These are phyloP conservation scores for Mythimna ferrago DNA, from an alignment of 2,888 invertebrate genomes.

Conservation along the genomic window DNA sequence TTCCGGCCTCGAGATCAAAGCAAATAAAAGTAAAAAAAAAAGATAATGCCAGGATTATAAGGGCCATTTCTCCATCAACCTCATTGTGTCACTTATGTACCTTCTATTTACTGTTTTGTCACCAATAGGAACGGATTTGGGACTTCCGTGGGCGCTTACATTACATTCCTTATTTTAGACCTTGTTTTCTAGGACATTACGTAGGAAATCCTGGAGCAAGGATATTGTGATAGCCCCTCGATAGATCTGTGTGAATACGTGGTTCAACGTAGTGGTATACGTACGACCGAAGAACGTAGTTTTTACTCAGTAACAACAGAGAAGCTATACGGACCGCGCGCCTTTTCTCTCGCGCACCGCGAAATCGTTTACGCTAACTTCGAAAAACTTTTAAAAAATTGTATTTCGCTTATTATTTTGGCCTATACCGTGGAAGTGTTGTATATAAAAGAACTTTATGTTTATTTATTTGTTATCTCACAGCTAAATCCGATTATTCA, in stretches of 20 bases:
- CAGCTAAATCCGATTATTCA: conserved; percentile 70
- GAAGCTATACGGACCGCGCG: conserved; percentile 83
- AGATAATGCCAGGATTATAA: conserved; percentile 18
- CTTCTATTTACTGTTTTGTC: conserved; percentile 67
- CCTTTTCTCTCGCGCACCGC: conserved; percentile 76
- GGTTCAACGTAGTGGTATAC: conserved; percentile 71
- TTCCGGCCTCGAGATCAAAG: background rate
- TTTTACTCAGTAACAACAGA: conserved; percentile 81
- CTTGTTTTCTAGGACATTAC: conserved; percentile 60
- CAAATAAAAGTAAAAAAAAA: conserved; percentile 18
- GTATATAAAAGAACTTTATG: conserved; percentile 56
- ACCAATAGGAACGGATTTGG: conserved; percentile 66
- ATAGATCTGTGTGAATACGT: conserved; percentile 62
- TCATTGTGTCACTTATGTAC: conserved; percentile 44
- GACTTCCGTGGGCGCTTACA: conserved; percentile 58
- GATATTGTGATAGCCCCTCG: conserved; percentile 65
- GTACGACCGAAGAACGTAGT: conserved; percentile 74
- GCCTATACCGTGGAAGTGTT: conserved; percentile 70
- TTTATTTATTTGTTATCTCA: conserved; percentile 61
- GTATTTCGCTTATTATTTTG: conserved; percentile 40
- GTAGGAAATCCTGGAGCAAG: conserved; percentile 71
- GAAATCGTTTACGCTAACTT: conserved; percentile 84
- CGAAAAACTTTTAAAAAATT: conserved; percentile 74
- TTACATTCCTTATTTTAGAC: conserved; percentile 44
- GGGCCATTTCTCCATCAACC: conserved; percentile 38